Percentiles rank a stretch among this genome's conserved stretches.
phyloP scores from a whole-genome alignment of 1,140 invertebrate genomes.

The Drosophila varians region DNA sequence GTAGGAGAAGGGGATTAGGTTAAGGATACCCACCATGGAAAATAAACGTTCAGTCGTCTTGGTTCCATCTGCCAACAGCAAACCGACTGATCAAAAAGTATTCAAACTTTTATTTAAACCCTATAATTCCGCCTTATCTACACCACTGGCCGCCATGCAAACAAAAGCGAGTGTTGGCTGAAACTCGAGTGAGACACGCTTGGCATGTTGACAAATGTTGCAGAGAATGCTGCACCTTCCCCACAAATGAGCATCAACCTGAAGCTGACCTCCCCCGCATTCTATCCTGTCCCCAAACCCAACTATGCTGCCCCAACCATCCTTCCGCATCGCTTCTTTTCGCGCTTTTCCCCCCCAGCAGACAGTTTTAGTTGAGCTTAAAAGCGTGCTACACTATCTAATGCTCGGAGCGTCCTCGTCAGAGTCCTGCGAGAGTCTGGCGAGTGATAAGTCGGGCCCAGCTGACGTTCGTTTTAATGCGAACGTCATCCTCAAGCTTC shows the following conservation, averaged over 20 bases:
- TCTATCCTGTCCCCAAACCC: too few relatives aligned
- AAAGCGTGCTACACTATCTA: conserved; percentile 73
- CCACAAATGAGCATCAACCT: conserved; percentile 70
- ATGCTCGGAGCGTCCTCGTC: conserved; percentile 43
- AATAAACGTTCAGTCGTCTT: not conserved
- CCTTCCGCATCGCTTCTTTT: not conserved
- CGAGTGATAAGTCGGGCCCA: conserved; percentile 70
- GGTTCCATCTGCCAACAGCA: not conserved
- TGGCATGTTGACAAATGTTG: conserved; percentile 80
- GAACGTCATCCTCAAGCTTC: conserved; percentile 56
- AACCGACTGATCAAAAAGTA: not conserved
- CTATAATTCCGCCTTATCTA: not conserved
- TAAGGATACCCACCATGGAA: not conserved
- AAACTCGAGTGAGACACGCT: conserved; percentile 63
- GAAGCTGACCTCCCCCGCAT: conserved; percentile 21
- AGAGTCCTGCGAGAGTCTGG: conserved; percentile 11
- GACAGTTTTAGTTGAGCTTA: conserved; percentile 76
- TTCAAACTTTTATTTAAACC: not conserved
- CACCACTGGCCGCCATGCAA: conserved; percentile 5
- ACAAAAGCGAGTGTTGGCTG: conserved; percentile 18
- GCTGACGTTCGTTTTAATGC: conserved; percentile 78
- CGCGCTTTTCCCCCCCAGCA: conserved; percentile 16
- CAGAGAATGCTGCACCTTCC: conserved; percentile 49
- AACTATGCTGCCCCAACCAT: not conserved
- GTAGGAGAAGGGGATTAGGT: not conserved